Evolutionary conservation across 2,113 vertebrate species (phyloP), one percentile per base, ranked within the genome.

Genomic region (Aramus guarauna): DNA sequence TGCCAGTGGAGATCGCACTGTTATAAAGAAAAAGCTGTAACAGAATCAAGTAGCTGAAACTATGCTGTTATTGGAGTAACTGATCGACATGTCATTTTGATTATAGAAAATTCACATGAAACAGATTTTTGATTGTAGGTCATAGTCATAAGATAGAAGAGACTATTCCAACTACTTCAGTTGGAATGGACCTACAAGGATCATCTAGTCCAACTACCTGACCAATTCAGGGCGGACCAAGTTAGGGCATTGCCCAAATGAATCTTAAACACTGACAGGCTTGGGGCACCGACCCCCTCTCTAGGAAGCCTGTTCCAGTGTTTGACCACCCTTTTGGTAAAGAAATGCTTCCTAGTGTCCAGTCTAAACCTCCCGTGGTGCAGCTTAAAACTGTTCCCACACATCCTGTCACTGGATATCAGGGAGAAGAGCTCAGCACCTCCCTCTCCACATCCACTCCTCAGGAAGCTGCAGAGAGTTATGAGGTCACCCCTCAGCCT

Each of bases 281-380:
- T 56, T 75, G 77, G 34, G 34, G 6, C 36, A 37, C 80, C 0
- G 0, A 19, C 15, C 23, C 3, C 12, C 34, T 53, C 36, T 84
- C 47, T 53, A 72, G 52, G 34, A 76, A 92, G n/a, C 23, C 29
- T 86, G 18, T 68, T 74, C 10, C 39, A 75, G 37, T 34, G 23
- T 84, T 66, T 84, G 29, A 26, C 20, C n/a, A 43, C 12, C 8
- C 20, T 43, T 37, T 76, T 5, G 2, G 34, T 20, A 75, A 66
- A 60, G 21, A 83, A 75, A 66, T 2, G 3, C 6, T 69, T 82
- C 55, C 23, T 64, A 9, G 34, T 60, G 59, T 43, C 20, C 59
- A 53, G 43, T 63, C n/a, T 82, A 12, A 89, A 45, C 37, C 11
- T 43, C 13, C 37, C 5, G 32, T 53, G 26, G 26, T 0, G 1